A percentile compares a stretch with the other conserved stretches of the same genome.
phyloP scores from a whole-genome alignment of 2,888 invertebrate genomes.

The Dorcus parallelipipedus region DNA sequence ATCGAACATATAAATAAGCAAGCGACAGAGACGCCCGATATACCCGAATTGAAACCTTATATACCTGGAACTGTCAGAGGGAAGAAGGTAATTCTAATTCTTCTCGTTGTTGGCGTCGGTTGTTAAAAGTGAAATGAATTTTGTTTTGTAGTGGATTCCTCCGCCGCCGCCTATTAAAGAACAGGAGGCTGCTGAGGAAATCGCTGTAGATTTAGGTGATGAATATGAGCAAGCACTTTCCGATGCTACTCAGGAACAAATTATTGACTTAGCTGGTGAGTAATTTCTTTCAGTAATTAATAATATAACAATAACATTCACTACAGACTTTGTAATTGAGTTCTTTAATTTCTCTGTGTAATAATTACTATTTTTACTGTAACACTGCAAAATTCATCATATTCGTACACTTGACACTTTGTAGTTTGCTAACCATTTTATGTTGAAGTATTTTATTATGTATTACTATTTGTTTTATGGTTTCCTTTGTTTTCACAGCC shows the following conservation, averaged over 20 bases:
- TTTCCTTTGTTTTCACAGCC: conserved; percentile 56
- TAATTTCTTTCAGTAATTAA: conserved; percentile 5
- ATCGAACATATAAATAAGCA: conserved; percentile 97
- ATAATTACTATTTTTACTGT: too few relatives aligned
- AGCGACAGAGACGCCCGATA: conserved; percentile 96
- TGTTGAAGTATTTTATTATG: too few relatives aligned
- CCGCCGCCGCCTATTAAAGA: conserved; percentile 69
- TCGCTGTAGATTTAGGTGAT: conserved; percentile 88
- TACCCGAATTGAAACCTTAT: conserved; percentile 93
- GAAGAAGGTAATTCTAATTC: conserved; percentile 67
- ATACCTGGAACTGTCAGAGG: conserved; percentile 88
- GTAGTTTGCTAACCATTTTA: too few relatives aligned
- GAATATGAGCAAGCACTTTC: conserved; percentile 90
- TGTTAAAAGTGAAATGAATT: too few relatives aligned
- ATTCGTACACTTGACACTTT: too few relatives aligned
- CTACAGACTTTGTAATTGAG: too few relatives aligned
- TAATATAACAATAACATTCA: neutral
- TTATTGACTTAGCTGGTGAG: conserved; percentile 94
- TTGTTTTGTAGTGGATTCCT: conserved; percentile 70
- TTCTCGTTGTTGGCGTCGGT: too few relatives aligned
- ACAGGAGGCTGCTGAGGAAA: conserved; percentile 85
- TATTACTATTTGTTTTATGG: too few relatives aligned
- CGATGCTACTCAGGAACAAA: conserved; percentile 89
- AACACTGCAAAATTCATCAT: too few relatives aligned
- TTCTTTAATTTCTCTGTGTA: too few relatives aligned